These are phyloP conservation scores for Equus przewalskii DNA, from an alignment of 2,113 vertebrate species.

Conservation along the genomic window DNA sequence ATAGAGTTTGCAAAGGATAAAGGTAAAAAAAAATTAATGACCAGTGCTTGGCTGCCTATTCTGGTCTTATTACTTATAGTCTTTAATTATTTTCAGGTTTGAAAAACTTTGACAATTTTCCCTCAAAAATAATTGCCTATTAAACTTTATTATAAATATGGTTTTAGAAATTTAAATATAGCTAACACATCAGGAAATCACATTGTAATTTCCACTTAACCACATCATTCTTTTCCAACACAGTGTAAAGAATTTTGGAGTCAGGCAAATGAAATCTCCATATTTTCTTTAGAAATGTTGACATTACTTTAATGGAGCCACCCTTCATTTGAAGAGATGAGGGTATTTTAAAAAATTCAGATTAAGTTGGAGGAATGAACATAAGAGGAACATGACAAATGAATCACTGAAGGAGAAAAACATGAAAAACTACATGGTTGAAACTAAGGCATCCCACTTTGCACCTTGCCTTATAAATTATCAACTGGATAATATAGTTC, in stretches of 20 bases:
- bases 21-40: not conserved
- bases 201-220: not conserved
- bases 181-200: not conserved
- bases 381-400: not conserved
- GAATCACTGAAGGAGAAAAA: not conserved
- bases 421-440: not conserved
- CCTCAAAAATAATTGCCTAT: not conserved
- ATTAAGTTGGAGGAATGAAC: not conserved
- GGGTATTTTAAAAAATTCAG: not conserved
- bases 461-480: slow-evolving; percentile 21
- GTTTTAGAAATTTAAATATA: not conserved
- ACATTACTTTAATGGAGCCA: not conserved
- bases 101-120: not conserved
- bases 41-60: not conserved
- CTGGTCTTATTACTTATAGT: not conserved
- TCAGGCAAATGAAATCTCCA: not conserved
- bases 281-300: not conserved
- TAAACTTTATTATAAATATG: not conserved
- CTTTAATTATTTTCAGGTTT: not conserved
- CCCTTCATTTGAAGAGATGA: not conserved
- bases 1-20: not conserved
- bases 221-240: not conserved
- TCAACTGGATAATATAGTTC: not conserved
- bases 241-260: not conserved
- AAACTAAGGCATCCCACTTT: slow-evolving; percentile 23